These are phyloP conservation scores for Hirudo medicinalis DNA, from an alignment of 1,140 invertebrate species.

Conservation along the genomic window DNA sequence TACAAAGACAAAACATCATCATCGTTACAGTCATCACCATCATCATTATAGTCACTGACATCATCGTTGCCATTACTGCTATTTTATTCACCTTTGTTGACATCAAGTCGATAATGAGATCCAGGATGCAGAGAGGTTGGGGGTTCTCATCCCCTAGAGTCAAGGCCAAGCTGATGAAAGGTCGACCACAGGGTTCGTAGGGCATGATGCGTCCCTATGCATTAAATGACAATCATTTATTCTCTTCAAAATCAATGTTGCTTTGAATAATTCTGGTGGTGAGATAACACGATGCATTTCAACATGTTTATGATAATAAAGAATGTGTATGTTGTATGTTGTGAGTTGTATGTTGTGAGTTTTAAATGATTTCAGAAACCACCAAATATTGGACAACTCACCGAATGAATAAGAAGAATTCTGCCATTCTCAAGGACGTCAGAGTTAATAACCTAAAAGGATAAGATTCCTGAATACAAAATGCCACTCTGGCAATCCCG, in stretches of 20 bases:
- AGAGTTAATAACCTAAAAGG: constrained; percentile 38
- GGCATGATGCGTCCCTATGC: constrained; percentile 36
- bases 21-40: too few relatives aligned
- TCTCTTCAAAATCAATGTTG: too few relatives aligned
- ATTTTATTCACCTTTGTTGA: constrained; percentile 30
- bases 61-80: too few relatives aligned
- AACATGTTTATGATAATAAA: too few relatives aligned
- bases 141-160: constrained; percentile 15
- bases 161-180: constrained; percentile 36
- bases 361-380: too few relatives aligned
- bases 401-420: constrained; percentile 44
- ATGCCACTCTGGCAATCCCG: too few relatives aligned
- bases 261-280: too few relatives aligned
- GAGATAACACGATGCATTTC: too few relatives aligned
- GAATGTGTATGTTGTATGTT: too few relatives aligned
- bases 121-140: constrained; percentile 32
- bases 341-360: too few relatives aligned
- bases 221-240: too few relatives aligned
- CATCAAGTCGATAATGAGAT: constrained; percentile 32
- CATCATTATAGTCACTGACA: too few relatives aligned
- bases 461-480: not conserved
- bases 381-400: constrained; percentile 26
- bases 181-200: constrained; percentile 39
- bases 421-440: constrained; percentile 40
- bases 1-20: constrained; percentile 25